Percentiles rank a stretch among this genome's conserved stretches.
These are phyloP conservation scores for Eurytoma adleriae DNA, from an alignment of 2,888 invertebrate species.

Conservation along the genomic window DNA sequence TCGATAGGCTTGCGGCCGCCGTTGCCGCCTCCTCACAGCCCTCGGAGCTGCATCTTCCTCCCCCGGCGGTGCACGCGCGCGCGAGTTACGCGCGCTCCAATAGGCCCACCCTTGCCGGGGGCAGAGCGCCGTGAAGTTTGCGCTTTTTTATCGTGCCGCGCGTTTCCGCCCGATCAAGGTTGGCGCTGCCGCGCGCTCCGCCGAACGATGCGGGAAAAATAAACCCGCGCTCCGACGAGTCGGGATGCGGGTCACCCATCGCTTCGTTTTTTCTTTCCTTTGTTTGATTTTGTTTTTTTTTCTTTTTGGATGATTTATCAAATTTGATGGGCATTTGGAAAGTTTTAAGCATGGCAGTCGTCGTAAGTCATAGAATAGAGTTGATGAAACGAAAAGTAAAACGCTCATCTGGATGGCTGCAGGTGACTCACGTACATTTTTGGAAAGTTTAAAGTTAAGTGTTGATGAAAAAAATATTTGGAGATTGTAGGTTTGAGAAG, in stretches of 20 bases:
- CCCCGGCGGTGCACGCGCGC: background rate
- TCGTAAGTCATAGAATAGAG: too few species aligned
- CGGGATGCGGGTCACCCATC: background rate
- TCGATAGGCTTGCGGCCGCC: constrained; percentile 24
- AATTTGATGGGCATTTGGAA: background rate
- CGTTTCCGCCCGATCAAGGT: background rate
- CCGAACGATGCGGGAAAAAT: background rate
- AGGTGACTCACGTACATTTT: too few species aligned
- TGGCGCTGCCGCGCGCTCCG: background rate
- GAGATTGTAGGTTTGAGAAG: too few species aligned
- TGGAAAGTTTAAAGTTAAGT: too few species aligned
- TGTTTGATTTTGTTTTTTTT: too few species aligned
- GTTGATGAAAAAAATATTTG: too few species aligned
- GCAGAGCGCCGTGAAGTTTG: background rate
- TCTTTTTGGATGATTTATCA: background rate
- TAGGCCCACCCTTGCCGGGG: constrained; percentile 31
- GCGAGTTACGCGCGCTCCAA: constrained; percentile 40
- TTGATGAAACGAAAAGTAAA: too few species aligned
- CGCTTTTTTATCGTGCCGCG: background rate
- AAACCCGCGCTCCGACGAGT: background rate
- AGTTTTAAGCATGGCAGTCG: too few species aligned
- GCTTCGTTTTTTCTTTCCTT: background rate
- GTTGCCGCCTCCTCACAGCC: background rate
- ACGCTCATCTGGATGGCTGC: too few species aligned
- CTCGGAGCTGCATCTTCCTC: background rate